phyloP scores from a whole-genome alignment of 1,140 invertebrate genomes.

The Drosophila paulistorum region DNA sequence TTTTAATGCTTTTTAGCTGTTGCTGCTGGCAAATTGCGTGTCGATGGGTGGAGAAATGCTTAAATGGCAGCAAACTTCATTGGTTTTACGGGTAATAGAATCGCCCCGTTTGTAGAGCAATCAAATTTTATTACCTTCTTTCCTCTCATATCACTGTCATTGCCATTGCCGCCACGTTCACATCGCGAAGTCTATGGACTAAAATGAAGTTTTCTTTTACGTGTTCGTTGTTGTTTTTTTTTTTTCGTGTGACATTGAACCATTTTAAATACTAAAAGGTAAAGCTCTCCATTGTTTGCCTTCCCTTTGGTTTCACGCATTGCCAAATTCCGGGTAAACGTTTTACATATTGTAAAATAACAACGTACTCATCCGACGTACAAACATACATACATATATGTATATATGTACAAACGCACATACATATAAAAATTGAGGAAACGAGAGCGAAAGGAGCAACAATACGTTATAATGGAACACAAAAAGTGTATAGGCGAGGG shows the following conservation, averaged over 20 bases:
- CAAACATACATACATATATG: neutral
- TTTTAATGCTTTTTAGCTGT: conserved; percentile 1
- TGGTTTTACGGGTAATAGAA: conserved; percentile 13
- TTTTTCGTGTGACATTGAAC: conserved; percentile 32
- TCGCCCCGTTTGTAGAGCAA: neutral
- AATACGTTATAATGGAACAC: neutral
- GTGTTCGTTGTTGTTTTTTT: no score
- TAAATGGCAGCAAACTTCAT: conserved; percentile 17
- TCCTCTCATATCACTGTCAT: neutral
- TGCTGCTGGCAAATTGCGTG: conserved; percentile 4
- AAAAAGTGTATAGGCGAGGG: neutral
- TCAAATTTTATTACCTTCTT: conserved; percentile 12
- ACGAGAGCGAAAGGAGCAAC: neutral
- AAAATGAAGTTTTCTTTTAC: conserved; percentile 1
- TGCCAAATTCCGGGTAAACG: conserved; percentile 56
- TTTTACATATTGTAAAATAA: conserved; percentile 76
- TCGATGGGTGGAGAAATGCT: conserved; percentile 5
- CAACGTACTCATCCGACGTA: conserved; percentile 11
- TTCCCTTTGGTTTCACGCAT: conserved; percentile 16
- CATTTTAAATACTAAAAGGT: conserved; percentile 6
- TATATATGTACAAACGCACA: neutral
- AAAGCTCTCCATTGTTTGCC: neutral
- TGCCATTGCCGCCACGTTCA: no score
- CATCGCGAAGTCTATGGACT: neutral
- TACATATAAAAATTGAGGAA: neutral